These are phyloP conservation scores for Gyrodactylus bullatarudis DNA, from an alignment of 1,140 invertebrate genomes.

Conservation along the genomic window DNA sequence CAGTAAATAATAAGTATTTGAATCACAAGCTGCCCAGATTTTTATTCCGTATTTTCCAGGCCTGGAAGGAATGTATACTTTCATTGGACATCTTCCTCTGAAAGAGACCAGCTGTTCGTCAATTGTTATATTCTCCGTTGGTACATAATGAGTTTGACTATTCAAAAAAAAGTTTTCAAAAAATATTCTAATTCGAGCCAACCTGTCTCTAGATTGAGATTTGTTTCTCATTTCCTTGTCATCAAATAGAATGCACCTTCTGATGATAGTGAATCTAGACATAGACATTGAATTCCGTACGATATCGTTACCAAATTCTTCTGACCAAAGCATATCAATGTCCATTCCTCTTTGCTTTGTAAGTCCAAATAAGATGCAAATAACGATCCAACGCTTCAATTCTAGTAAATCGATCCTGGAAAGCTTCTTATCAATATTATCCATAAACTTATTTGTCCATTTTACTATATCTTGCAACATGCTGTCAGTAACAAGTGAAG, in stretches of 20 bases:
- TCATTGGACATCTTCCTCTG: background rate
- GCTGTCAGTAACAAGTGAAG: too few species aligned
- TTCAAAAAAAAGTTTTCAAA: background rate
- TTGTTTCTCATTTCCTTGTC: background rate
- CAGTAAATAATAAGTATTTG: background rate
- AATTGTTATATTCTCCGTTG: background rate
- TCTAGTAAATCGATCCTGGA: too few species aligned
- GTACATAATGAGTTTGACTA: background rate
- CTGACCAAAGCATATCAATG: background rate
- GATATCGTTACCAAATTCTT: background rate
- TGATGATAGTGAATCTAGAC: background rate
- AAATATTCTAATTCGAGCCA: background rate
- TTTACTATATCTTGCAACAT: too few species aligned
- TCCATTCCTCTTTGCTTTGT: background rate
- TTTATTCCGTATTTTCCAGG: background rate
- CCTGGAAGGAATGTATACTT: background rate
- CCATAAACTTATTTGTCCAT: too few species aligned
- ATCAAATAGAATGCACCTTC: background rate
- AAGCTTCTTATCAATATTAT: too few species aligned
- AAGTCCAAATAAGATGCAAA: background rate
- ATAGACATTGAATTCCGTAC: background rate
- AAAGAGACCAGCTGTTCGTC: background rate
- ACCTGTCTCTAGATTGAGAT: background rate
- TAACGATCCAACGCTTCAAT: background rate
- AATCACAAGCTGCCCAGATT: background rate